A percentile compares a stretch with the other conserved stretches of the same genome.
phyloP scores from a whole-genome alignment of 2,888 invertebrate species.

The Papilio elwesi region DNA sequence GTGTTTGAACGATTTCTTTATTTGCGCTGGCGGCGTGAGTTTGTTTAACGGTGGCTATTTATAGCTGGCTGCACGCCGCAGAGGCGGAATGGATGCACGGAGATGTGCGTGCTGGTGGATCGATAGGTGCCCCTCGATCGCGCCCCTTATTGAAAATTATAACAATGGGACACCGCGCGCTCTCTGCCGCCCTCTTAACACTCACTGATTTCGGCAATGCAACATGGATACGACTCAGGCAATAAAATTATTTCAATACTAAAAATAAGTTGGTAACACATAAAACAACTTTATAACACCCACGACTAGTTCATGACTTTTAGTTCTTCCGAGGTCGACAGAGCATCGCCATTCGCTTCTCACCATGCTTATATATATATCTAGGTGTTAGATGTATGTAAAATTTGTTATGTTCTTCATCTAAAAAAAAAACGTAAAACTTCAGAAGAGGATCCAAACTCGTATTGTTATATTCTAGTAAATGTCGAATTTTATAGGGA shows the following conservation, averaged over 20 bases:
- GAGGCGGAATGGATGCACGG: slow-evolving; percentile 56
- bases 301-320: too few species aligned
- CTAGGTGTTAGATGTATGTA: too few species aligned
- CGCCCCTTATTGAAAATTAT: slow-evolving; percentile 85
- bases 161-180: slow-evolving; percentile 79
- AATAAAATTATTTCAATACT: background rate
- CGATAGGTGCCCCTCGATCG: slow-evolving; percentile 83
- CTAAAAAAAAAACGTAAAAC: too few species aligned
- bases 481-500: too few species aligned
- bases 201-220: slow-evolving; percentile 80
- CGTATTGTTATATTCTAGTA: too few species aligned
- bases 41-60: slow-evolving; percentile 67
- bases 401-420: too few species aligned
- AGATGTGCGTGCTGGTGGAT: slow-evolving; percentile 57
- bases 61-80: slow-evolving; percentile 78
- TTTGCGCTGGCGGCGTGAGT: slow-evolving; percentile 42
- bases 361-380: too few species aligned
- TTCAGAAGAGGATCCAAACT: too few species aligned
- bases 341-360: too few species aligned
- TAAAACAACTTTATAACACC: too few species aligned
- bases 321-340: too few species aligned
- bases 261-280: too few species aligned
- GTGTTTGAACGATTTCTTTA: slow-evolving; percentile 19
- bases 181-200: slow-evolving; percentile 78
- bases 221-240: slow-evolving; percentile 66